Percentiles rank a stretch among this genome's conserved stretches.
Evolutionary conservation across 1,140 invertebrate species (phyloP).

Genomic region (Dendrolimus punctatus): DNA sequence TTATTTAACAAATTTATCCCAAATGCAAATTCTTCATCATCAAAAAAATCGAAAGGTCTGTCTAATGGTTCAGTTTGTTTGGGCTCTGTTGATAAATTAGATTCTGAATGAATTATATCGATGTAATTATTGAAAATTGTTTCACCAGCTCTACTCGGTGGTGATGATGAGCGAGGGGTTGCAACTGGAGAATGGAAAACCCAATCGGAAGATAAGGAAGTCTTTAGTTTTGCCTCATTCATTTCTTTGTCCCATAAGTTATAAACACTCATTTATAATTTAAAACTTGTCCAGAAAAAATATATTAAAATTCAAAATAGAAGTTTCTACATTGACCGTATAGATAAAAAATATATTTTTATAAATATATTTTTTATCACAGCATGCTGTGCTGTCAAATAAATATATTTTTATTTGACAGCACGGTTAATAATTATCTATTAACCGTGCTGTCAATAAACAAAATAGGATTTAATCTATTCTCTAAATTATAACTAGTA

Average conservation of each 20-base stretch:
- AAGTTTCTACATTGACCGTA: background rate
- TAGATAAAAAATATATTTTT: no score
- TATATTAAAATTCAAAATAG: background rate
- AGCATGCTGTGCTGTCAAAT: no score
- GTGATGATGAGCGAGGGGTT: constrained; percentile 31
- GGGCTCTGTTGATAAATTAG: constrained; percentile 30
- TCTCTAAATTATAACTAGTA: no score
- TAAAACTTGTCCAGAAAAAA: constrained; percentile 3
- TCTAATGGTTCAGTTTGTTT: constrained; percentile 40
- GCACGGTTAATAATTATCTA: no score
- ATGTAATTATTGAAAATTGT: constrained; percentile 45
- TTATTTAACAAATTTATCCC: constrained; percentile 55
- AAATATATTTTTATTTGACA: no score
- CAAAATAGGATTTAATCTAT: no score
- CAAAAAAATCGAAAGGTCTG: constrained; percentile 52
- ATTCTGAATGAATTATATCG: constrained; percentile 47
- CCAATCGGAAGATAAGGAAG: constrained; percentile 29
- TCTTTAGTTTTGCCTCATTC: constrained; percentile 30
- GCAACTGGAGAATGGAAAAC: constrained; percentile 23
- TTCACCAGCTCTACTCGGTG: constrained; percentile 35
- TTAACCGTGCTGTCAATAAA: no score
- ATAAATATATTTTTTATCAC: no score
- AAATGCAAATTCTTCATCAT: constrained; percentile 59
- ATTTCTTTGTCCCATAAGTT: constrained; percentile 33
- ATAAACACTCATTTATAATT: constrained; percentile 41